These are phyloP conservation scores for Acrobasis repandana DNA, from an alignment of 2,888 invertebrate species.

Conservation along the genomic window DNA sequence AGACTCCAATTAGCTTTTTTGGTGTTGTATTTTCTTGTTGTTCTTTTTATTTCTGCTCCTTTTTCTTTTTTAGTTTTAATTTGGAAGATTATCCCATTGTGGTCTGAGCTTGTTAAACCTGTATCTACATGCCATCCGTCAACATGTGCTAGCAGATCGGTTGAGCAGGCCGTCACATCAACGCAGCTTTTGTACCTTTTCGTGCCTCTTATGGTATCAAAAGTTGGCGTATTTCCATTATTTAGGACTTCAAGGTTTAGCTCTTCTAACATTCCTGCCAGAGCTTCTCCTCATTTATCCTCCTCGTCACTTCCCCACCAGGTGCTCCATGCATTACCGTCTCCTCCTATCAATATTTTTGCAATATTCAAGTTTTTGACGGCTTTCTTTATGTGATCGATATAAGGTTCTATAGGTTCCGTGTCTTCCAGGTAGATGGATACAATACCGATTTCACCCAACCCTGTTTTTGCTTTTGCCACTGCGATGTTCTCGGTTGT, in stretches of 20 bases:
- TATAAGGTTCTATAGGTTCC: slow-evolving; percentile 20
- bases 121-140: slow-evolving; percentile 23
- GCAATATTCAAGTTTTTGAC: background rate
- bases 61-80: slow-evolving; percentile 23
- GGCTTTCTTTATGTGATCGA: background rate
- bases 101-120: slow-evolving; percentile 29
- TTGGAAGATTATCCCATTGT: slow-evolving; percentile 33
- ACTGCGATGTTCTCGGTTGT: slow-evolving; percentile 12
- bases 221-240: slow-evolving; percentile 34
- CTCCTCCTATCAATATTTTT: slow-evolving; percentile 26
- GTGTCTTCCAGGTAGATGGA: slow-evolving; percentile 21
- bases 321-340: slow-evolving; percentile 25
- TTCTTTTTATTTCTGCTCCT: slow-evolving; percentile 19
- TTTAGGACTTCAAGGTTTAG: slow-evolving; percentile 35
- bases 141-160: slow-evolving; percentile 22
- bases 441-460: background rate
- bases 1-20: slow-evolving; percentile 33
- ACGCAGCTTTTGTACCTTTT: slow-evolving; percentile 30
- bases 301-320: slow-evolving; percentile 26
- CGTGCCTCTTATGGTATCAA: slow-evolving; percentile 32
- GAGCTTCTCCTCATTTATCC: slow-evolving; percentile 27
- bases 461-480: background rate
- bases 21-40: slow-evolving; percentile 31
- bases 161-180: slow-evolving; percentile 36
- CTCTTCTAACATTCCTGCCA: slow-evolving; percentile 23